phyloP scores from a whole-genome alignment of 2,888 invertebrate genomes.

The Tinea pellionella region DNA sequence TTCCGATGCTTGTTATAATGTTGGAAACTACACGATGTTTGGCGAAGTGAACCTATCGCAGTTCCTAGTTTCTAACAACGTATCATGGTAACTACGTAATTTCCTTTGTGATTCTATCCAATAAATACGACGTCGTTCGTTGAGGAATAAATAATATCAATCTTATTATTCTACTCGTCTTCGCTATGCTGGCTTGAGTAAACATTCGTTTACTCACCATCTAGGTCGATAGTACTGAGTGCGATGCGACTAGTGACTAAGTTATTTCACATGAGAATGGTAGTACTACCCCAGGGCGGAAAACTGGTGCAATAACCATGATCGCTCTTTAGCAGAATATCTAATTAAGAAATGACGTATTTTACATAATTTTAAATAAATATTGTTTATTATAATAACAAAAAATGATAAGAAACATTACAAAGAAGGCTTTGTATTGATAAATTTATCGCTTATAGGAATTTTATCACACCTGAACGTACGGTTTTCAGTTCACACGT shows the following conservation, averaged over 20 bases:
- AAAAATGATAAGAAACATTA: background rate
- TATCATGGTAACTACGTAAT: background rate
- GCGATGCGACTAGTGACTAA: too few relatives aligned
- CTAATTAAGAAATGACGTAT: too few relatives aligned
- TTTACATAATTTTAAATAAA: too few relatives aligned
- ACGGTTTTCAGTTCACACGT: constrained; percentile 30
- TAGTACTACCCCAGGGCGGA: too few relatives aligned
- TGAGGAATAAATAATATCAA: background rate
- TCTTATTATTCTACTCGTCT: too few relatives aligned
- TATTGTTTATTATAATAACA: background rate
- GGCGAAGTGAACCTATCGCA: background rate
- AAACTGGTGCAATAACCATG: too few relatives aligned
- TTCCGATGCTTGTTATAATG: background rate
- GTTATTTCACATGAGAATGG: too few relatives aligned
- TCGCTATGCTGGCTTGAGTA: too few relatives aligned
- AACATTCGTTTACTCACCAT: too few relatives aligned
- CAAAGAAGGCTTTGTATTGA: background rate
- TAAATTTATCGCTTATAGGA: background rate
- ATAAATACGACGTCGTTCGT: background rate
- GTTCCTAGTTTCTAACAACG: background rate
- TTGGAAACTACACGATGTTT: background rate
- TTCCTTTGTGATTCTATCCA: background rate
- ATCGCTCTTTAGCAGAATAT: too few relatives aligned
- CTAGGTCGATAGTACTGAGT: too few relatives aligned
- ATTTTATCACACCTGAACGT: constrained; percentile 11